Evolutionary conservation across 1,140 invertebrate genomes (phyloP).

Genomic region (Ostrea edulis): DNA sequence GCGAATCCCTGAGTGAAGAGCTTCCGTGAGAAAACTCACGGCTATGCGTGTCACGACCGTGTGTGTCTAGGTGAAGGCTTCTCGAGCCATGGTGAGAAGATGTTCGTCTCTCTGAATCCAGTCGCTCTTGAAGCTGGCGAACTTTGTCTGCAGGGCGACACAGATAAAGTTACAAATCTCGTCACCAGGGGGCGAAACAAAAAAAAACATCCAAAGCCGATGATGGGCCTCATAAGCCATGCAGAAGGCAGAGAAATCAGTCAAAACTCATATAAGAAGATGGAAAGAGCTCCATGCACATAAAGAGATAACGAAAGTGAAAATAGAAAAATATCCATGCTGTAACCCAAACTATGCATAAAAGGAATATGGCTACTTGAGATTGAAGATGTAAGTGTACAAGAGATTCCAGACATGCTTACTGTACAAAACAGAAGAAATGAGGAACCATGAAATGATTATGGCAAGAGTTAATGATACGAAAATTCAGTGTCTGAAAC

Average conservation of each 20-base stretch:
- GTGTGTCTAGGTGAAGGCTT: not conserved
- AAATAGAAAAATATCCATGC: not conserved
- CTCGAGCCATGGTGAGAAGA: not conserved
- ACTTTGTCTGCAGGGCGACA: slow-evolving; percentile 67
- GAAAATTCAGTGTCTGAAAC: not conserved
- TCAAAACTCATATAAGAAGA: not conserved
- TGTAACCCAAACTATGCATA: not conserved
- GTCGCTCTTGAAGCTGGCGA: slow-evolving; percentile 68
- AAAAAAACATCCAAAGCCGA: slow-evolving; percentile 24
- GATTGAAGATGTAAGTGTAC: not conserved
- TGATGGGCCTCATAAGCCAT: slow-evolving; percentile 22
- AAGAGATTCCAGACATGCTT: not conserved
- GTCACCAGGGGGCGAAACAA: not conserved
- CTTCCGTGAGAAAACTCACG: slow-evolving; percentile 24
- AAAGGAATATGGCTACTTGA: not conserved
- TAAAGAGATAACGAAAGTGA: not conserved
- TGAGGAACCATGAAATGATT: slow-evolving; percentile 9
- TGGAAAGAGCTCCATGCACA: slow-evolving; percentile 22
- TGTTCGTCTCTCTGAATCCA: slow-evolving; percentile 63
- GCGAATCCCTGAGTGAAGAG: slow-evolving; percentile 28
- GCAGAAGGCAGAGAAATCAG: not conserved
- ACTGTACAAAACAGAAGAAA: not conserved
- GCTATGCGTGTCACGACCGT: not conserved
- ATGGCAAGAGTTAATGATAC: not conserved
- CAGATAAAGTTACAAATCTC: not conserved